A percentile compares a stretch with the other conserved stretches of the same genome.
Evolutionary conservation across 2,797 vertebrate genomes (phyloP).

Genomic region (Lepilemur ruficaudatus): DNA sequence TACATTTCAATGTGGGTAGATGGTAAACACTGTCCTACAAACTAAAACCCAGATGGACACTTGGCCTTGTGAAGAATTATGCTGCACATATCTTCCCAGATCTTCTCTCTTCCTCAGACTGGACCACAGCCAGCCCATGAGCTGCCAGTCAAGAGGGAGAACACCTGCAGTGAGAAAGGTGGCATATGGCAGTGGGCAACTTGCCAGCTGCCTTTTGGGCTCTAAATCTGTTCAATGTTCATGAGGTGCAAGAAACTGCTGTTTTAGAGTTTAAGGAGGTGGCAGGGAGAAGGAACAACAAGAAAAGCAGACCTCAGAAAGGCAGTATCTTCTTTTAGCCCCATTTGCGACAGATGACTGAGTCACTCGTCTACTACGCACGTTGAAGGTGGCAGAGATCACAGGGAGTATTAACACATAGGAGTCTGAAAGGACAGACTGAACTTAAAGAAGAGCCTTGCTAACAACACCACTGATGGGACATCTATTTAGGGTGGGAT

Average conservation of each 20-base stretch:
- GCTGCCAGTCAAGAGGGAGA: conserved; percentile 55
- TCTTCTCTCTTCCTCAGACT: conserved; percentile 21
- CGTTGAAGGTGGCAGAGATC: neutral
- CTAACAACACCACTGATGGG: neutral
- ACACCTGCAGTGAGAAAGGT: conserved; percentile 49
- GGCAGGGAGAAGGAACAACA: conserved; percentile 39
- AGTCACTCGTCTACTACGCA: neutral
- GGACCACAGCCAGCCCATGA: conserved; percentile 40
- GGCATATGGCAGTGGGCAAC: conserved; percentile 56
- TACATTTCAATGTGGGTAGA: neutral
- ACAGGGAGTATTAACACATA: neutral
- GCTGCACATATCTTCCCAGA: neutral
- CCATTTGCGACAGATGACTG: neutral
- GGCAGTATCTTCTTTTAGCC: conserved; percentile 38
- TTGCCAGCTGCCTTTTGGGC: conserved; percentile 52
- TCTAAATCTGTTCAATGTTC: conserved; percentile 57
- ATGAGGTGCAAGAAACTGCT: conserved; percentile 44
- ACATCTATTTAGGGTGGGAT: neutral
- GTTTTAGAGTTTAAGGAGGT: conserved; percentile 47
- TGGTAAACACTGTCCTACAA: conserved; percentile 11
- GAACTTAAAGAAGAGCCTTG: neutral
- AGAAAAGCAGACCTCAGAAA: conserved; percentile 46
- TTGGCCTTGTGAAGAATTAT: neutral
- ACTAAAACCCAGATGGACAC: conserved; percentile 28
- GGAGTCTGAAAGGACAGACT: neutral